Evolutionary conservation across 2,113 vertebrate species (phyloP).

Genomic region (Heterochromis multidens): DNA sequence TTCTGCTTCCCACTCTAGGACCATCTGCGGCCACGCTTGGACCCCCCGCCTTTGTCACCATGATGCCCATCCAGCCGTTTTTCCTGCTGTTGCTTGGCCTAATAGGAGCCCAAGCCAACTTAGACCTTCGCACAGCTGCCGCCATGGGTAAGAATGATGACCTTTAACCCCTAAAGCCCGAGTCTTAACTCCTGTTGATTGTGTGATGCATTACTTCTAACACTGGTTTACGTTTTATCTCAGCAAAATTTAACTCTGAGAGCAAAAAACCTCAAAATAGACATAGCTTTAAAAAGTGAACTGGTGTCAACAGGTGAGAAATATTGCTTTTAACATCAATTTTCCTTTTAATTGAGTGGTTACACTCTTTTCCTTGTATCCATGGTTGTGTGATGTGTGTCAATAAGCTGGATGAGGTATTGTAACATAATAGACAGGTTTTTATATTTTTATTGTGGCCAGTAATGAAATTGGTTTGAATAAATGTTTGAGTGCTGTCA

Average conservation of each 20-base stretch:
- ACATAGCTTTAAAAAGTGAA: neutral
- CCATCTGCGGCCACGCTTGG: conserved; percentile 25
- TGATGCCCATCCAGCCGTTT: conserved; percentile 51
- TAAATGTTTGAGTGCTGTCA: no score
- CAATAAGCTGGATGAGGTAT: neutral
- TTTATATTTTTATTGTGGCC: no score
- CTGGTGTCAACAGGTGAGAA: neutral
- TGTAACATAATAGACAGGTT: no score
- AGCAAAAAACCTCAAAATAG: neutral
- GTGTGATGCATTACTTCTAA: neutral
- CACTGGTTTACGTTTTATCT: neutral
- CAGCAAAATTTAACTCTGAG: neutral
- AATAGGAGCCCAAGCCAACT: conserved; percentile 64
- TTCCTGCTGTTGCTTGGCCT: conserved; percentile 76
- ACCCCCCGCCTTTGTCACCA: conserved; percentile 44
- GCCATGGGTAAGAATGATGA: conserved; percentile 75
- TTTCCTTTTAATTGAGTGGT: neutral
- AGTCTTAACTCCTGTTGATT: neutral
- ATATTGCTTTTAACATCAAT: neutral
- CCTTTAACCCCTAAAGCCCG: conserved; percentile 38
- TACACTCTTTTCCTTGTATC: neutral
- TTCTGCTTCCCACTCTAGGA: conserved; percentile 52
- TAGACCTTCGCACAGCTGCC: conserved; percentile 70
- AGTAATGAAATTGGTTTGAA: no score
- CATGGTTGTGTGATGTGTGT: neutral